Evolutionary conservation across 2,888 invertebrate species (phyloP).

Genomic region (Dasypolia templi): DNA sequence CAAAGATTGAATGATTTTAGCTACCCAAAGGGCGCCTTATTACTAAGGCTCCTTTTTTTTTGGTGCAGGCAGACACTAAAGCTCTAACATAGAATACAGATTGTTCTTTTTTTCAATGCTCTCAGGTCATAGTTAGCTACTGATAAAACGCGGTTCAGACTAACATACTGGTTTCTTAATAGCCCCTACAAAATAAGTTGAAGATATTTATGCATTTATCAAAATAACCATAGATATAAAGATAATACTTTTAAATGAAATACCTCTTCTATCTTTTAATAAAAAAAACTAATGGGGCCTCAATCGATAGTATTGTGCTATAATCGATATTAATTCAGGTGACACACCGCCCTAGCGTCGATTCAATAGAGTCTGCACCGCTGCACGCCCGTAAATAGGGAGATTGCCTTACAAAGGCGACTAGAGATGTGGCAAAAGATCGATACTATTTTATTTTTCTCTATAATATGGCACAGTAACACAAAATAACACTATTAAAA

Average conservation of each 20-base stretch:
- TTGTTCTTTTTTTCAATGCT: neutral
- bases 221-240: neutral
- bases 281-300: conserved; percentile 40
- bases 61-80: no score
- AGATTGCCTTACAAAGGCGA: conserved; percentile 75
- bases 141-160: neutral
- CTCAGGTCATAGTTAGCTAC: neutral
- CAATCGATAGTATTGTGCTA: conserved; percentile 49
- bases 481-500: no score
- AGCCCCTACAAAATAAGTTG: neutral
- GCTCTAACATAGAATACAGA: no score
- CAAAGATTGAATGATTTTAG: no score
- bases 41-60: no score
- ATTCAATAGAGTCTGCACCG: conserved; percentile 78
- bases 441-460: conserved; percentile 44
- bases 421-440: conserved; percentile 67
- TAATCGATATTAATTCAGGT: conserved; percentile 80
- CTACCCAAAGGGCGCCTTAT: no score
- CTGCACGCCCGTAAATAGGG: conserved; percentile 78
- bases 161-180: neutral
- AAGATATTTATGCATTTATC: neutral
- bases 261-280: conserved; percentile 25
- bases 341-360: conserved; percentile 69
- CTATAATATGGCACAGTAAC: neutral
- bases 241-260: neutral